Conservation (phyloP, 2,888 invertebrate genomes). For the Euzophera pinguis region DNA sequence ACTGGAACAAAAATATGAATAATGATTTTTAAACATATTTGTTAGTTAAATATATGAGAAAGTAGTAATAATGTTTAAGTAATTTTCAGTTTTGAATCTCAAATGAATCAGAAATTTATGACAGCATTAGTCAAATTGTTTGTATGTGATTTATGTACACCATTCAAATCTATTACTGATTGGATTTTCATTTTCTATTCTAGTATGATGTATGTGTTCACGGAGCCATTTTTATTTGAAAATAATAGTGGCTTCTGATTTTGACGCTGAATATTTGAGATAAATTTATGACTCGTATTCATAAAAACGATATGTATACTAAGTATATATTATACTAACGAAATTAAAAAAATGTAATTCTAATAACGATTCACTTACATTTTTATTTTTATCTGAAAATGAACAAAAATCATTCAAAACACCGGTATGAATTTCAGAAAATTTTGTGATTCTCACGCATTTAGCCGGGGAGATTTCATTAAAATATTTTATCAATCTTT, state of each 20-base stretch:
- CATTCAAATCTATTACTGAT: slow-evolving; percentile 36
- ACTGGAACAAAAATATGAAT: no score
- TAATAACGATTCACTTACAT: no score
- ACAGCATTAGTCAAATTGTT: slow-evolving; percentile 35
- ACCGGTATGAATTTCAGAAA: no score
- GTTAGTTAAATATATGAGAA: no score
- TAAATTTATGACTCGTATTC: background rate
- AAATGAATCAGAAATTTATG: slow-evolving; percentile 19
- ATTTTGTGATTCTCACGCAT: no score
- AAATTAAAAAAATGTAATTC: no score
- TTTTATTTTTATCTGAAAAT: no score
- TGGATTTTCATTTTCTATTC: slow-evolving; percentile 25
- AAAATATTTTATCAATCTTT: no score
- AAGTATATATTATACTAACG: no score
- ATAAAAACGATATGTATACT: background rate
- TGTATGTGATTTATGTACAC: slow-evolving; percentile 46
- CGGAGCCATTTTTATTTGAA: background rate
- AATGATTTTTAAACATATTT: no score
- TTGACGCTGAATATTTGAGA: background rate
- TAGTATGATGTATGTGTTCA: slow-evolving; percentile 11
- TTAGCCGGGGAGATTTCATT: no score
- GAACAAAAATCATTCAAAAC: no score
- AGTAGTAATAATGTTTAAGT: slow-evolving; percentile 1
- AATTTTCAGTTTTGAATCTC: slow-evolving; percentile 6
- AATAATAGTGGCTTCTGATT: background rate